Conservation (phyloP, 1,140 invertebrate species). For the Grapholita molesta region DNA sequence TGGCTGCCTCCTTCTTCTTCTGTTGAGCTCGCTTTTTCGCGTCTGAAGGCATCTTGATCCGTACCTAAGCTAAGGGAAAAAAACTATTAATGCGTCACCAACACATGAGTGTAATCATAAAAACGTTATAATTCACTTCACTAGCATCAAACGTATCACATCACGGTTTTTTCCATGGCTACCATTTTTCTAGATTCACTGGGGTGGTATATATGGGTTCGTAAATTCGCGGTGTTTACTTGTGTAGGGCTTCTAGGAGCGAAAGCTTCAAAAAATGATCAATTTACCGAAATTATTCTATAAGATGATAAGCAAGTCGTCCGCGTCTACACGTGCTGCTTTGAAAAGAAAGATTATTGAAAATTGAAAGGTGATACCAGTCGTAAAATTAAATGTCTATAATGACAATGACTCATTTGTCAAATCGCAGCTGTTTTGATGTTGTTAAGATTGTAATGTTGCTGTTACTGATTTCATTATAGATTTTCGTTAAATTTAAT, state of each 20-base stretch:
- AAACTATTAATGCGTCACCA: slow-evolving; percentile 8
- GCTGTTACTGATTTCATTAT: neutral
- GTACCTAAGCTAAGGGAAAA: slow-evolving; percentile 26
- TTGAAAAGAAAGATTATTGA: slow-evolving; percentile 53
- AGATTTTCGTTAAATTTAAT: neutral
- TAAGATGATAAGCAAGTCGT: slow-evolving; percentile 50
- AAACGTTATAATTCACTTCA: slow-evolving; percentile 10
- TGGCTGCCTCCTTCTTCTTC: slow-evolving; percentile 97
- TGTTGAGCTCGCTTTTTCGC: slow-evolving; percentile 98
- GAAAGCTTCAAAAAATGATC: neutral
- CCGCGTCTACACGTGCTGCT: slow-evolving; percentile 71
- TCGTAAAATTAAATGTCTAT: neutral
- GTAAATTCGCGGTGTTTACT: slow-evolving; percentile 25
- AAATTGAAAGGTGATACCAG: slow-evolving; percentile 13
- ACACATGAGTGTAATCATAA: neutral
- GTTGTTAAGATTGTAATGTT: neutral
- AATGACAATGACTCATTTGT: neutral
- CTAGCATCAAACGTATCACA: neutral
- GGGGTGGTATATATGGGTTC: neutral
- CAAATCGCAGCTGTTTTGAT: slow-evolving; percentile 9
- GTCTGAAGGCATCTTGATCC: slow-evolving; percentile 93
- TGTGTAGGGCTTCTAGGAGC: neutral
- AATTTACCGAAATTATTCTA: slow-evolving; percentile 47
- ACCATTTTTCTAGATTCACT: neutral
- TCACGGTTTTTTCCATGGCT: neutral